Conservation (phyloP, 2,113 vertebrate genomes). For the Chlorodrepanis virens region DNA sequence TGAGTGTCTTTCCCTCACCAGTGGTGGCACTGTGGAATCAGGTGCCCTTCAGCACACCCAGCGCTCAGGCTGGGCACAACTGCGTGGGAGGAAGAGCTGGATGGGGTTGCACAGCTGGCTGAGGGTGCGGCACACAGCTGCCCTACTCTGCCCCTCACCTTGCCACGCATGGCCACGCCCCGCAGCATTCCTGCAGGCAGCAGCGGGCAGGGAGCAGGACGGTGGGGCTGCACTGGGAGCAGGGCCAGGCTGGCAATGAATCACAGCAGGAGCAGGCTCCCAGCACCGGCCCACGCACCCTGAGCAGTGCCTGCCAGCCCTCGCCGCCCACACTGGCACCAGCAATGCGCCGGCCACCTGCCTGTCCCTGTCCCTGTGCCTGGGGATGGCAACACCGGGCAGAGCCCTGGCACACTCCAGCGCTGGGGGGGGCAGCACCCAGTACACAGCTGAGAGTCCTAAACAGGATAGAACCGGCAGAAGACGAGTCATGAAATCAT, state of each 20-base stretch:
- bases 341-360: accelerated
- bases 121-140: neutral
- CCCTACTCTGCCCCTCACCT: neutral
- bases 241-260: neutral
- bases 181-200: accelerated
- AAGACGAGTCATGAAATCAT: accelerated
- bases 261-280: neutral
- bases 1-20: accelerated
- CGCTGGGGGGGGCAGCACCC: accelerated
- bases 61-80: neutral
- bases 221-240: neutral
- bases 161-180: accelerated
- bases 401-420: neutral
- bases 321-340: accelerated
- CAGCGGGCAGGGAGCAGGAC: neutral
- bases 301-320: neutral
- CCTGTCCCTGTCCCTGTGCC: accelerated
- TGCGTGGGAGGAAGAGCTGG: neutral
- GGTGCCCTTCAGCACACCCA: neutral
- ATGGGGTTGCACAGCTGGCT: neutral
- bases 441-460: accelerated
- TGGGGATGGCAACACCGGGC: accelerated
- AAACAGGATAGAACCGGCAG: accelerated
- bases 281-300: neutral
- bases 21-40: neutral